phyloP scores from a whole-genome alignment of 2,797 vertebrate species.

The Helicolenus hilgendorfi region DNA sequence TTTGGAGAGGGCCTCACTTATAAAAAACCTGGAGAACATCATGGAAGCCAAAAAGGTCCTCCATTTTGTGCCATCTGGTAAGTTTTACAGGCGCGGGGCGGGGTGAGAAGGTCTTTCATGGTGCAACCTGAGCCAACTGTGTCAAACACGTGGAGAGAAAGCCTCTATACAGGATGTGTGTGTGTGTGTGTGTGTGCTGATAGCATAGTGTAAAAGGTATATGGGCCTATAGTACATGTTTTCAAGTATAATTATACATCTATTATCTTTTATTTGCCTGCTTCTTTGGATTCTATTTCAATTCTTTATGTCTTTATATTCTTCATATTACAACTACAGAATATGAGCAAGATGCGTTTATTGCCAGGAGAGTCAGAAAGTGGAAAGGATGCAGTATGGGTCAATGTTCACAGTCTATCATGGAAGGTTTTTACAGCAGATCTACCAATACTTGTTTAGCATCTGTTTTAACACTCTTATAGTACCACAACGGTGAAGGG shows the following conservation, averaged over 20 bases:
- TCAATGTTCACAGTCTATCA: conserved; percentile 74
- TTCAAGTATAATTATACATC: neutral
- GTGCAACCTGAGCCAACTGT: conserved; percentile 64
- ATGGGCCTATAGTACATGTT: neutral
- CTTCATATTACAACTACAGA: conserved; percentile 8
- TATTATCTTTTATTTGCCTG: neutral
- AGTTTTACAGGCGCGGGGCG: conserved; percentile 73
- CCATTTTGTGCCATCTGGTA: conserved; percentile 86
- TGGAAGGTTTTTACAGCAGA: conserved; percentile 2
- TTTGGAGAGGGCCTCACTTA: conserved; percentile 53
- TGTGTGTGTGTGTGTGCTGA: neutral
- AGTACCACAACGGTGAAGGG: neutral
- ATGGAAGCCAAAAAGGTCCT: conserved; percentile 86
- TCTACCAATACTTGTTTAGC: neutral
- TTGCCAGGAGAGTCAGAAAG: conserved; percentile 6
- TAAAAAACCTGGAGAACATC: conserved; percentile 71
- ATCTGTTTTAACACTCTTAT: neutral
- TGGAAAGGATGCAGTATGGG: conserved; percentile 10
- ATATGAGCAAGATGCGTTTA: conserved; percentile 35
- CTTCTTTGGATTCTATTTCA: neutral
- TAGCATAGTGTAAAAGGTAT: neutral
- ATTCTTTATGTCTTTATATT: neutral
- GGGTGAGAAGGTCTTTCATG: conserved; percentile 47
- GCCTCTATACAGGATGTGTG: neutral
- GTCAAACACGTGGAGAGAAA: conserved; percentile 58